phyloP scores from a whole-genome alignment of 2,888 invertebrate genomes.

The Encarsia formosa region DNA sequence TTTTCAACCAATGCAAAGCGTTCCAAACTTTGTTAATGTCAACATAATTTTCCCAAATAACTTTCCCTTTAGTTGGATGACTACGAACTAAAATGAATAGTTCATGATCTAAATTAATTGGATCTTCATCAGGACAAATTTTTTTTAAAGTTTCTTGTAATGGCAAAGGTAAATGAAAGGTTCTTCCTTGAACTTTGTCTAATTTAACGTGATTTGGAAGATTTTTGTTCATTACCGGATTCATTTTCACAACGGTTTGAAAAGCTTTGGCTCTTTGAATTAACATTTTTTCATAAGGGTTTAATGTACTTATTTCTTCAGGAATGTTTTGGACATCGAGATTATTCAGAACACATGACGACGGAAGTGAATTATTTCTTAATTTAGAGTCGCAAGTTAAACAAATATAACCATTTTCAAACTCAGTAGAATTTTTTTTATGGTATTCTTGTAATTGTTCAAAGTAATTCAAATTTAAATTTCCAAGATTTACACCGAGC shows the following conservation, averaged over 20 bases:
- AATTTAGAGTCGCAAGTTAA: slow-evolving; percentile 27
- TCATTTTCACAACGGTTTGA: slow-evolving; percentile 38
- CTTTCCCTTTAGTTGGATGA: too few species aligned
- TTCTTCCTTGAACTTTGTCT: slow-evolving; percentile 24
- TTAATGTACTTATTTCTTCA: slow-evolving; percentile 23
- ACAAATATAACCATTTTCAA: slow-evolving; percentile 16
- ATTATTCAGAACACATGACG: slow-evolving; percentile 34
- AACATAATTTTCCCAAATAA: too few species aligned
- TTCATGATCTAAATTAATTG: slow-evolving; percentile 36
- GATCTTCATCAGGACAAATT: slow-evolving; percentile 34
- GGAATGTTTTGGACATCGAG: slow-evolving; percentile 26
- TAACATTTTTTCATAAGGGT: slow-evolving; percentile 34
- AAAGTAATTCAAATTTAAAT: too few species aligned
- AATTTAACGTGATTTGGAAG: slow-evolving; percentile 32
- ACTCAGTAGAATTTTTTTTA: not conserved
- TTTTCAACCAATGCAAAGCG: slow-evolving; percentile 37
- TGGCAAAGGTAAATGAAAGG: slow-evolving; percentile 40
- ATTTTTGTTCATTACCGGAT: slow-evolving; percentile 37
- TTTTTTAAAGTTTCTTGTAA: too few species aligned
- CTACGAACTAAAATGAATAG: slow-evolving; percentile 38
- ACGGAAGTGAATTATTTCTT: slow-evolving; percentile 29
- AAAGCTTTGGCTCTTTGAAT: slow-evolving; percentile 42
- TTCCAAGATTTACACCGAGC: slow-evolving; percentile 1
- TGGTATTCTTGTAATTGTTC: slow-evolving; percentile 6
- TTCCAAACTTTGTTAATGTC: slow-evolving; percentile 36